A percentile compares a stretch with the other conserved stretches of the same genome.
These are phyloP conservation scores for cat (Felis catus) DNA, from an alignment of 2,113 vertebrate species.

Conservation along the genomic window F.catus_Fca126_mat1.0 CM031419.1:168094501-168095000, in stretches of 20 bases:
- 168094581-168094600: neutral
- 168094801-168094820: neutral
- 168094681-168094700: constrained; percentile 36
- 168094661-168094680: constrained; percentile 1
- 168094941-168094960: neutral
- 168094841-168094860: neutral
- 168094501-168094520: neutral
- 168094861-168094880: neutral
- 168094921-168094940: neutral
- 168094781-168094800: constrained; percentile 32
- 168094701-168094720: neutral
- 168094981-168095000: neutral
- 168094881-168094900: constrained; percentile 39
- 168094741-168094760: neutral
- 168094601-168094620: neutral
- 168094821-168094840: neutral
- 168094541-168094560: neutral
- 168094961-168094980: neutral
- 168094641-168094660: constrained; percentile 13
- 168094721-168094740: neutral
- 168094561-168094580: neutral
- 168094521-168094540: neutral
- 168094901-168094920: neutral
- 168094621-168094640: neutral
- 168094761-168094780: constrained; percentile 45